Conservation (phyloP, 2,888 invertebrate genomes). For the Eubasilissa splendida region DNA sequence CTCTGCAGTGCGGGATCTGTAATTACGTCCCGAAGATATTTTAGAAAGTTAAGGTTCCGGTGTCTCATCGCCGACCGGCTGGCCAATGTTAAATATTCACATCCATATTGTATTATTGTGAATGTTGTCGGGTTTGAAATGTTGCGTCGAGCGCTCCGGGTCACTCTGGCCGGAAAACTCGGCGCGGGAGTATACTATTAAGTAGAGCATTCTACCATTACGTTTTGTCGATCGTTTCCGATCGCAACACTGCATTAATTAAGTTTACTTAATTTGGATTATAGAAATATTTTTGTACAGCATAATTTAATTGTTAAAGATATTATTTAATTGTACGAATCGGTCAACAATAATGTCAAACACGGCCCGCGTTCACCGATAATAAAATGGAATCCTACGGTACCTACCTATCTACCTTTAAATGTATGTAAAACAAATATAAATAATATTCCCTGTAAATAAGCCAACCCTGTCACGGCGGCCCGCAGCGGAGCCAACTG, state of each 20-base stretch:
- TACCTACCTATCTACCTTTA: constrained; percentile 3
- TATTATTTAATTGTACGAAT: not conserved
- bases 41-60: no score
- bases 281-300: constrained; percentile 1
- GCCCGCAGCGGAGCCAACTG: not conserved
- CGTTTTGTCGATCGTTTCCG: no score
- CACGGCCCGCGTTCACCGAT: not conserved
- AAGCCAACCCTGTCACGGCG: constrained; percentile 3
- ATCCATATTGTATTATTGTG: no score
- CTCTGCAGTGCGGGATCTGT: no score
- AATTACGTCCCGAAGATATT: no score
- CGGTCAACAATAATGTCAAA: not conserved
- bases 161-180: no score
- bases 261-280: not conserved
- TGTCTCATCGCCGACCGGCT: no score
- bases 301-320: not conserved
- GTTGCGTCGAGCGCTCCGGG: no score
- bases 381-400: not conserved
- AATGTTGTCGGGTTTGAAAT: no score
- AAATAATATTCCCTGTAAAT: constrained; percentile 35
- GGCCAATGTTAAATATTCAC: no score
- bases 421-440: constrained; percentile 14
- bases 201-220: no score
- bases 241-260: constrained; percentile 3
- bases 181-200: no score